phyloP scores from a whole-genome alignment of 2,113 vertebrate species.

The Thalassoma bifasciatum region DNA sequence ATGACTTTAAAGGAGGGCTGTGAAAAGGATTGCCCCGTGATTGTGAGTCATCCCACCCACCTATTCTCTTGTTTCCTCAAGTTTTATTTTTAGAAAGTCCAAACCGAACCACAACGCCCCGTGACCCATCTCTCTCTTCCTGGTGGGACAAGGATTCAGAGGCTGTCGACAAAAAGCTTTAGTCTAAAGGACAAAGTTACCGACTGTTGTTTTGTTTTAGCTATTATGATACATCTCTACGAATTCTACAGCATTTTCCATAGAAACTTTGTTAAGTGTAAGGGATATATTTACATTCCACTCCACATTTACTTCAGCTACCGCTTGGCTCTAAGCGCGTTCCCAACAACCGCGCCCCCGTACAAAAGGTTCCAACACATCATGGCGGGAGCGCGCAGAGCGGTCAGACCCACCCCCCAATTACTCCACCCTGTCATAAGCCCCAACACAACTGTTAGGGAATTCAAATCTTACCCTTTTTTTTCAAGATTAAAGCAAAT shows the following conservation, averaged over 20 bases:
- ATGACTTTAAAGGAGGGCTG: slow-evolving; percentile 25
- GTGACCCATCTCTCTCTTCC: not conserved
- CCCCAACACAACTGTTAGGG: slow-evolving; percentile 14
- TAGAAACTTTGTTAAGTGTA: not conserved
- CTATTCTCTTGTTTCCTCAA: slow-evolving; percentile 45
- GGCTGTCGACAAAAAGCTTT: slow-evolving; percentile 3
- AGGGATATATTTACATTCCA: not conserved
- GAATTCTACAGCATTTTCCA: not conserved
- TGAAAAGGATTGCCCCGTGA: slow-evolving; percentile 47
- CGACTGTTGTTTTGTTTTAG: not conserved
- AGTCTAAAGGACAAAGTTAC: not conserved
- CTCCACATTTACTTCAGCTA: not conserved
- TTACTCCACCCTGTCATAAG: slow-evolving; percentile 36
- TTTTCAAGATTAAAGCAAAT: not conserved
- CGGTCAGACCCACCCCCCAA: slow-evolving; percentile 32
- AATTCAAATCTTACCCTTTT: not conserved
- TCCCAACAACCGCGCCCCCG: slow-evolving; percentile 56
- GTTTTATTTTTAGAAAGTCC: slow-evolving; percentile 61
- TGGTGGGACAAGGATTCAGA: slow-evolving; percentile 7
- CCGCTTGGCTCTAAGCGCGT: slow-evolving; percentile 28
- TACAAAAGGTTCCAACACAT: slow-evolving; percentile 67
- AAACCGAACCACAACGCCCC: slow-evolving; percentile 27
- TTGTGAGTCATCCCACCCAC: slow-evolving; percentile 68
- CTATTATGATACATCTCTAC: not conserved
- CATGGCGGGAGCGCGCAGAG: slow-evolving; percentile 48